These are phyloP conservation scores for Drosophila kanapiae DNA, from an alignment of 1,140 invertebrate species.

Conservation along the genomic window DNA sequence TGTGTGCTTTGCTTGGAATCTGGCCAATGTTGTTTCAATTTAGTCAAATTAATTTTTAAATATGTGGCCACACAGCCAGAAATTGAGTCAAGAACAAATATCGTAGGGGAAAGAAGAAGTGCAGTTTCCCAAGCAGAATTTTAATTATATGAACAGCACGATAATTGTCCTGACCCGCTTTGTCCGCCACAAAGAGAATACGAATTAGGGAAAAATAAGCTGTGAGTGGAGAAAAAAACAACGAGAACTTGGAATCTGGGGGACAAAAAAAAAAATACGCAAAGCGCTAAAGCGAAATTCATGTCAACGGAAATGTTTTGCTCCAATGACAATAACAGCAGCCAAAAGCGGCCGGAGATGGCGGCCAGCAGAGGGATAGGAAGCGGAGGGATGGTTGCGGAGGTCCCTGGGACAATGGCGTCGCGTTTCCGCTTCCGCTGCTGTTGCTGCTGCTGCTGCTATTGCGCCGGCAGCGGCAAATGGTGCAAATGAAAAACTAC, in stretches of 20 bases:
- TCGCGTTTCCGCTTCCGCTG: conserved; percentile 74
- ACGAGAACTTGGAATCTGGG: not conserved
- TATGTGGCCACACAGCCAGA: conserved; percentile 19
- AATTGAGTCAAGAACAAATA: not conserved
- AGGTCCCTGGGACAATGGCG: conserved; percentile 63
- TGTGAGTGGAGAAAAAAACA: not conserved
- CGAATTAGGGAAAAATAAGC: conserved; percentile 34
- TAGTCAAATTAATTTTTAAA: conserved; percentile 62
- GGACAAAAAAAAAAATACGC: conserved; percentile 22
- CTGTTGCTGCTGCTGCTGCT: conserved; percentile 22
- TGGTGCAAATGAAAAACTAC: conserved; percentile 62
- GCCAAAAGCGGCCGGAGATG: conserved; percentile 56
- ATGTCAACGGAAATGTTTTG: conserved; percentile 66
- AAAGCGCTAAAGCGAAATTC: conserved; percentile 58
- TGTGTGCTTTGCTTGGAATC: conserved; percentile 26
- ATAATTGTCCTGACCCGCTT: conserved; percentile 35
- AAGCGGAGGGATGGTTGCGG: not conserved
- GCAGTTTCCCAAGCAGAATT: not conserved
- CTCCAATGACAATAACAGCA: conserved; percentile 61
- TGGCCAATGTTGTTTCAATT: conserved; percentile 56
- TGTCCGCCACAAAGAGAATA: conserved; percentile 24
- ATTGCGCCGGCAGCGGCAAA: conserved; percentile 45
- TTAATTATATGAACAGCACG: conserved; percentile 28
- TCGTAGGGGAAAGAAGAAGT: no score
- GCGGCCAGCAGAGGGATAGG: conserved; percentile 21